Conservation (phyloP, 1,140 invertebrate species). For the Drosophila nasuta region DNA sequence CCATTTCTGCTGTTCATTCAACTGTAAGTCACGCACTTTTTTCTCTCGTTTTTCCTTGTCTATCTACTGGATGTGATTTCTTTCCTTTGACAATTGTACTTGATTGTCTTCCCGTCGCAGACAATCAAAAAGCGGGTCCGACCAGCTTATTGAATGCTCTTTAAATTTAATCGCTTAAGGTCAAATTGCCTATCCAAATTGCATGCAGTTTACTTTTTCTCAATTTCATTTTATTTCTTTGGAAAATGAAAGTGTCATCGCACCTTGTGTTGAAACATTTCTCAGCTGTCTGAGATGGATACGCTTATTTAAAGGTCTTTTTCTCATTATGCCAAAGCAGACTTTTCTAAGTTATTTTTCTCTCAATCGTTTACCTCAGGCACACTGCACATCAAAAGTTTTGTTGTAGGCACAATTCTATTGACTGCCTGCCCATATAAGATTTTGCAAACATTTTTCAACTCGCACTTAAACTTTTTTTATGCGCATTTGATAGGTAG, state of each 20-base stretch:
- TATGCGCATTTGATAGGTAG: too few species aligned
- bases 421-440: neutral
- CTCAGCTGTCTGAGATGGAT: neutral
- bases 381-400: conserved; percentile 12
- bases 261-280: neutral
- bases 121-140: conserved; percentile 24
- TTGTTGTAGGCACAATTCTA: neutral
- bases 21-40: conserved; percentile 47
- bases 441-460: conserved; percentile 2
- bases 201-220: neutral
- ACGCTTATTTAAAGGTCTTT: neutral
- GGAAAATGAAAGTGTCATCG: neutral
- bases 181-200: neutral
- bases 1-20: conserved; percentile 19
- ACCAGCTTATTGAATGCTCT: conserved; percentile 20
- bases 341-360: neutral
- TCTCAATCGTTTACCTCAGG: neutral
- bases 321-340: neutral
- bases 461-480: neutral
- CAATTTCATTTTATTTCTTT: conserved; percentile 1
- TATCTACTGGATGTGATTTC: conserved; percentile 24
- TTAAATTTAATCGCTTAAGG: conserved; percentile 15
- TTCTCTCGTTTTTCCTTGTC: neutral
- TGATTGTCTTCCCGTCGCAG: conserved; percentile 35
- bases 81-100: conserved; percentile 36